phyloP scores from a whole-genome alignment of 2,113 vertebrate species.

The Pseudorectes ferrugineus region DNA sequence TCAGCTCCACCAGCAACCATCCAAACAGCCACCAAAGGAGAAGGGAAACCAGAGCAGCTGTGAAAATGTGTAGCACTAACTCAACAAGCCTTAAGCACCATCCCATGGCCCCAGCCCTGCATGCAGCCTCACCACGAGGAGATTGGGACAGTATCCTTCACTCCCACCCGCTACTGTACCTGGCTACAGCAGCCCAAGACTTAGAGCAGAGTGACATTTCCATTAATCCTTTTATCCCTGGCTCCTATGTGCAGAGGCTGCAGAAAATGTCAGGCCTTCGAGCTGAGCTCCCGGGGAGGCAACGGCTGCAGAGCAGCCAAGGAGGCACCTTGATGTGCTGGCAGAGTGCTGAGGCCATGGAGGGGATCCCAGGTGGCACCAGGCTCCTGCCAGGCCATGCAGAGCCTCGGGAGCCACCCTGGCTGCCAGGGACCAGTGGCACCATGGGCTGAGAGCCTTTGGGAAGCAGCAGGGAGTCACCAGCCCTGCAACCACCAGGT shows the following conservation, averaged over 20 bases:
- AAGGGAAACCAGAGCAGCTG: not conserved
- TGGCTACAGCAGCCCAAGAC: not conserved
- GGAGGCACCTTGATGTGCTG: not conserved
- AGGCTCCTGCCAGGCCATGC: not conserved
- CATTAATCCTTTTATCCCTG: conserved; percentile 10
- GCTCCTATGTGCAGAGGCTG: not conserved
- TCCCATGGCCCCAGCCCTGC: accelerated
- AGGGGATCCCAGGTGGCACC: not conserved
- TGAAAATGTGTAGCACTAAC: accelerated
- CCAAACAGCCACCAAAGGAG: not conserved
- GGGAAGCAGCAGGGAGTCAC: not conserved
- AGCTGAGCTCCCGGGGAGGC: not conserved
- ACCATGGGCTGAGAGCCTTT: accelerated
- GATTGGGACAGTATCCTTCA: not conserved
- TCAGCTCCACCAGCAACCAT: not conserved
- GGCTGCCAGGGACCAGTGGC: not conserved
- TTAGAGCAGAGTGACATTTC: not conserved
- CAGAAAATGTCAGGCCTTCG: not conserved
- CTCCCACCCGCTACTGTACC: not conserved
- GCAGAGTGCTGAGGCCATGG: not conserved
- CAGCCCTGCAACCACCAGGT: not conserved
- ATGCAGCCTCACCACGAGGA: not conserved
- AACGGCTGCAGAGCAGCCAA: not conserved
- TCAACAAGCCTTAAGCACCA: not conserved
- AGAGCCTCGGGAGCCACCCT: not conserved